phyloP scores from a whole-genome alignment of 1,140 invertebrate genomes.

The Sarcophaga bullata region DNA sequence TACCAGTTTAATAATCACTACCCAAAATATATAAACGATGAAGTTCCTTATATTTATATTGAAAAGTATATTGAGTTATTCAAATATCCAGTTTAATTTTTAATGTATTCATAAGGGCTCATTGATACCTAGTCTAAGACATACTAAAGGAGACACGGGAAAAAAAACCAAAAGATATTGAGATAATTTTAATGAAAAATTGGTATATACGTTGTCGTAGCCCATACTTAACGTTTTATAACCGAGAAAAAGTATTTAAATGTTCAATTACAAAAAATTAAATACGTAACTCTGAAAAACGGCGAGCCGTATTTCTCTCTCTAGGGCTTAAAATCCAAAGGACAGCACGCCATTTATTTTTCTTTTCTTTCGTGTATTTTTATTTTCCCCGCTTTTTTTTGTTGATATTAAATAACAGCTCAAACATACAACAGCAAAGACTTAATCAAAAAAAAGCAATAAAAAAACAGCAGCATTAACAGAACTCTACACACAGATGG shows the following conservation, averaged over 20 bases:
- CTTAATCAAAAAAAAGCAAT: not conserved
- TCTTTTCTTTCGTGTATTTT: not conserved
- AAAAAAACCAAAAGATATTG: not conserved
- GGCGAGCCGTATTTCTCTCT: constrained; percentile 6
- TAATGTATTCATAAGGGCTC: not conserved
- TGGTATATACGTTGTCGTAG: no score
- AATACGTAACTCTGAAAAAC: constrained; percentile 23
- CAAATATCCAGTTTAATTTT: not conserved
- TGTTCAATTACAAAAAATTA: not conserved
- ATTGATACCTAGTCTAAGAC: constrained; percentile 10
- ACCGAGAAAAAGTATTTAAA: constrained; percentile 14
- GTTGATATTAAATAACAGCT: not conserved
- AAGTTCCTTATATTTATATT: no score
- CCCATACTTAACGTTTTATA: not conserved
- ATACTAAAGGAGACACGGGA: constrained; percentile 9
- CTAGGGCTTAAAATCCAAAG: constrained; percentile 16
- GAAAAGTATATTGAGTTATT: no score
- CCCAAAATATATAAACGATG: no score
- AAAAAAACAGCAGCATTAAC: not conserved
- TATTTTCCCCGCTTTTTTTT: no score
- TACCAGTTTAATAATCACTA: no score
- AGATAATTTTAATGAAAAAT: not conserved
- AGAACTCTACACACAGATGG: constrained; percentile 8
- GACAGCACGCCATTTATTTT: not conserved
- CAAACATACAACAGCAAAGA: not conserved